Evolutionary conservation across 2,113 vertebrate genomes (phyloP), one percentile per base, ranked within the genome.

Genomic region (Notothenia rossii): DNA sequence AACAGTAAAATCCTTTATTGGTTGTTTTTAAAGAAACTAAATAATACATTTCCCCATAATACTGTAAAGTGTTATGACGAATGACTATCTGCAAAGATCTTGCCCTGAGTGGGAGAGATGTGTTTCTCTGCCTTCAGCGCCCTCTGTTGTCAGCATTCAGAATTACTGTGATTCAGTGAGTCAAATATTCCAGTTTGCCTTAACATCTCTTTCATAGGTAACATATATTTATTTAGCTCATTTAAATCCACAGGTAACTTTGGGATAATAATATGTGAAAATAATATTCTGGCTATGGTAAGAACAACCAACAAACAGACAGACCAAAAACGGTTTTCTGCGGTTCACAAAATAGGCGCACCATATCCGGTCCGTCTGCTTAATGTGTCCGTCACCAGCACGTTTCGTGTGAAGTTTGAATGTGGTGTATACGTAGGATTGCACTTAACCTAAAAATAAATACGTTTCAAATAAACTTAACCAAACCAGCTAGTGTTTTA

Each of bases 321-420:
- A 62, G 65, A 10, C 4, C 12, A 49, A 53, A 43, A 43, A 0
- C 29, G 5, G 18, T 1, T 36, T 2, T 2, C 3, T 9, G 12
- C 12, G 83, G 72, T 7, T 4, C 3, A 0, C 33, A 36, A 60
- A 82, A 59, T 18, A 18, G 54, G 10, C 22, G 71, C 40, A 81
- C 55, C 58, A 88, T 2, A 29, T 86, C 85, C 87, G 82, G 91
- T 93, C 83, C 89, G 69, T 1, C 83, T 36, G 10, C 0, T 1
- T 88, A 89, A 85, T 11, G 6, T 7, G 36, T 87, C 89, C 92
- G 68, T 49, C 55, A 3, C 1, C 15, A 6, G 14, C 18, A 4
- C 43, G 22, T 60, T n/a, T 60, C 84, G 22, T 45, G 68, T 48
- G 4, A 3, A 12, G 6, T 36, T n/a, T 89, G 33, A 53, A 86